A percentile compares a stretch with the other conserved stretches of the same genome.
These are phyloP conservation scores for Lethenteron camtschaticum DNA, from an alignment of 2,113 vertebrate genomes.

Conservation along the genomic window DNA sequence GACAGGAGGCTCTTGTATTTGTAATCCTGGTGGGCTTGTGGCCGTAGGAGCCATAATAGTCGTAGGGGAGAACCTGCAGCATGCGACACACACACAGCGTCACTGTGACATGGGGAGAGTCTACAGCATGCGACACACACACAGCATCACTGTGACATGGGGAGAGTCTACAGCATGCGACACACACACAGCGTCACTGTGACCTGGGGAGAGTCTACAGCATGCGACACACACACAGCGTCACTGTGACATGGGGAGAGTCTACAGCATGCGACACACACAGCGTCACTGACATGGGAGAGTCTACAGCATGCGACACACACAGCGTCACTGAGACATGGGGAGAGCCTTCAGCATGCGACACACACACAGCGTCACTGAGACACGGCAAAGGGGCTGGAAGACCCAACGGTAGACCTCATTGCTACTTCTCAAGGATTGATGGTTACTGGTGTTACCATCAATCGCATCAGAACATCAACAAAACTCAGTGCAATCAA, in stretches of 20 bases:
- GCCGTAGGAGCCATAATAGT: conserved; percentile 59
- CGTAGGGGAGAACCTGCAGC: conserved; percentile 45
- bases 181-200: too few relatives aligned
- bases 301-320: too few relatives aligned
- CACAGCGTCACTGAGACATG: too few relatives aligned
- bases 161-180: background rate
- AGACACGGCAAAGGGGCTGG: background rate
- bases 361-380: too few relatives aligned
- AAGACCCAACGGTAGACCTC: too few relatives aligned
- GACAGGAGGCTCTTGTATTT: conserved; percentile 38
- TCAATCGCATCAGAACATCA: too few relatives aligned
- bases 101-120: background rate
- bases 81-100: fast-evolving
- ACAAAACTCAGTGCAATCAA: too few relatives aligned
- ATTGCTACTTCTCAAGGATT: too few relatives aligned
- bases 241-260: background rate
- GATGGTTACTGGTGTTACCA: too few relatives aligned
- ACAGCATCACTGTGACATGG: too few relatives aligned
- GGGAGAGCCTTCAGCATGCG: too few relatives aligned
- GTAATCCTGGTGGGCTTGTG: conserved; percentile 23
- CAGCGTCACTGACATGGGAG: conserved; percentile 49
- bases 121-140: background rate
- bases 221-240: fast-evolving
- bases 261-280: conserved; percentile 16
- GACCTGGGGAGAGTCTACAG: conserved; percentile 28